phyloP scores from a whole-genome alignment of 1,140 invertebrate genomes.

The Macrocentrus cingulum region DNA sequence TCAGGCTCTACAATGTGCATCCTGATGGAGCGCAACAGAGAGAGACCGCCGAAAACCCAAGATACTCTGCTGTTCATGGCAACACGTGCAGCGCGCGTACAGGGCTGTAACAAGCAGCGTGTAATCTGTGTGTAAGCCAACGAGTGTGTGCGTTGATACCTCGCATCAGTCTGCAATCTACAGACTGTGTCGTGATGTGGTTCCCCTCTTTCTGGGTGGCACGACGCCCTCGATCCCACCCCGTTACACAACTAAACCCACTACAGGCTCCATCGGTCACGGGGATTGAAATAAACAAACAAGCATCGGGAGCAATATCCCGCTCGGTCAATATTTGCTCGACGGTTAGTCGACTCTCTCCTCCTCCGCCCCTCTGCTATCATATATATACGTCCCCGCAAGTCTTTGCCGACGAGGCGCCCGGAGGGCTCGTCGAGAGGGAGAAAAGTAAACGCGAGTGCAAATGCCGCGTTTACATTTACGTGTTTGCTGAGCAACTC shows the following conservation, averaged over 20 bases:
- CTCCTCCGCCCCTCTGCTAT: conserved; percentile 12
- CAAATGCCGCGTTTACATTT: conserved; percentile 58
- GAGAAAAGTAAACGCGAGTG: conserved; percentile 55
- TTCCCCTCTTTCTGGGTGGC: conserved; percentile 8
- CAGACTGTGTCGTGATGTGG: no score
- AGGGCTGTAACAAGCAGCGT: not conserved
- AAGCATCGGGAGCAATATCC: conserved; percentile 60
- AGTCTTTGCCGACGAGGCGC: conserved; percentile 21
- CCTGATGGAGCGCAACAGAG: no score
- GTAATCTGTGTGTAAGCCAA: conserved; percentile 1
- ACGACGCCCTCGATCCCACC: not conserved
- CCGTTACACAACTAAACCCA: not conserved
- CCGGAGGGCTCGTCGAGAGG: conserved; percentile 34
- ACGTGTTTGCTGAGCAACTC: conserved; percentile 58
- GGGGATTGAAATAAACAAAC: conserved; percentile 58
- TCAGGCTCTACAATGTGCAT: no score
- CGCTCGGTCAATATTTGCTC: conserved; percentile 58
- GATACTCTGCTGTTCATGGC: no score
- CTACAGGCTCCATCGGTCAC: conserved; percentile 45
- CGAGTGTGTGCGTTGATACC: not conserved
- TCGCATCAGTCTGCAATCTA: not conserved
- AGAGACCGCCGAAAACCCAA: no score
- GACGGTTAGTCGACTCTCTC: conserved; percentile 55
- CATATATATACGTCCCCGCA: conserved; percentile 1
- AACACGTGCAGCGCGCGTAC: no score